Evolutionary conservation across 2,797 vertebrate genomes (phyloP), one percentile per base, ranked within the genome.

Genomic region (Cichlasoma orientale): DNA sequence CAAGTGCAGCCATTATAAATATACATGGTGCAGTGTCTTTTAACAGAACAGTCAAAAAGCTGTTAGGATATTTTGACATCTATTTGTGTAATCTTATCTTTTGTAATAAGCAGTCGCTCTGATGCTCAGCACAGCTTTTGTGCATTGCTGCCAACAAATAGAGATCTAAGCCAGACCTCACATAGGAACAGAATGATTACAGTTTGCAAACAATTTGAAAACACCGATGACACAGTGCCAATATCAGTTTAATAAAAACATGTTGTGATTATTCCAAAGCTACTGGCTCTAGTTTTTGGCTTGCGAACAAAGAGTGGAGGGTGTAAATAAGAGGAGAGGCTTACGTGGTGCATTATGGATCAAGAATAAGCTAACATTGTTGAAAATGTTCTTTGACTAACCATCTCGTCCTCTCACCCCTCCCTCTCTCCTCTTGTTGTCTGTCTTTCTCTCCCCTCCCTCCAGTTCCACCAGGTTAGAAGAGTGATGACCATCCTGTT

Each of bases 401-500:
- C 83, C 14, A 2, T 55, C 56, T 75, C 41, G 8, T 61, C 86
- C 61, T 82, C 78, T 86, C 68, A 1, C 38, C 58, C 74, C 61
- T 36, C 55, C 57, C 58, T 38, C 57, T 13, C 50, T 69, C 41
- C 68, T 58, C 53, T 72, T 75, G 53, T 81, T 63, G 71, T 75
- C 61, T 88, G 41, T 82, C 54, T 85, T 16, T 72, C 33, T 75
- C 16, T 85, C 74, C 80, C 71, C 86, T 87, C 89, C 89, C 69
- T 87, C 84, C 96, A 99, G 98, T 98, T 99, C 97, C 98, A 99
- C 97, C 98, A 99, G 97, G 97, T 99, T 96, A 98, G 97, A 98
- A 99, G 98, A 99, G 98, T 99, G 97, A 99, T 99, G 98, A 99
- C 97, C 98, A 99, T 99, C 98, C 97, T 99, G 98, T 98, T 99